phyloP scores from a whole-genome alignment of 2,888 invertebrate genomes.

The Lymantria monacha region DNA sequence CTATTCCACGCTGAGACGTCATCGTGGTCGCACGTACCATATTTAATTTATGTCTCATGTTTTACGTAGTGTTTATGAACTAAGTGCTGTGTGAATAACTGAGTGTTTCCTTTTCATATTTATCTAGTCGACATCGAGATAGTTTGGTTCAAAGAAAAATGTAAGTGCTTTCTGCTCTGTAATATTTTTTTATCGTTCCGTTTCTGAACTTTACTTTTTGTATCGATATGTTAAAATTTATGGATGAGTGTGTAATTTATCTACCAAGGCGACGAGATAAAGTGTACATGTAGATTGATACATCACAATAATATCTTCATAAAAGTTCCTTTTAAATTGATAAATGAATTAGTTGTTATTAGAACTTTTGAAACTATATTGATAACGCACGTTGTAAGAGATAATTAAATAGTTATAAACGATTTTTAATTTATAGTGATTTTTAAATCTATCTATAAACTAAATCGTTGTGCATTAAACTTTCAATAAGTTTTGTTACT shows the following conservation, averaged over 20 bases:
- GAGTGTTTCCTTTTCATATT: slow-evolving; percentile 44
- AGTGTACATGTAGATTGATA: neutral
- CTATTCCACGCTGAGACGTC: slow-evolving; percentile 69
- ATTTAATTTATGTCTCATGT: slow-evolving; percentile 36
- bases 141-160: slow-evolving; percentile 18
- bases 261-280: slow-evolving; percentile 20
- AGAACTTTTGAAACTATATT: neutral
- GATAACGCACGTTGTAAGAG: slow-evolving; percentile 16
- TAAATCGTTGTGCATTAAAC: neutral
- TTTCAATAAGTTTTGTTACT: slow-evolving; percentile 35
- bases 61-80: slow-evolving; percentile 55
- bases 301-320: slow-evolving; percentile 2
- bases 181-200: slow-evolving; percentile 10
- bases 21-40: slow-evolving; percentile 48
- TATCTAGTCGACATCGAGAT: slow-evolving; percentile 27
- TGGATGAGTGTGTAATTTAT: slow-evolving; percentile 18
- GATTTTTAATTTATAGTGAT: too few species aligned
- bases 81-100: slow-evolving; percentile 64
- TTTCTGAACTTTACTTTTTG: slow-evolving; percentile 13
- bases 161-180: slow-evolving; percentile 28
- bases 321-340: slow-evolving; percentile 24
- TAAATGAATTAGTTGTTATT: slow-evolving; percentile 7
- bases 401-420: neutral
- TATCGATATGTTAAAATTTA: slow-evolving; percentile 11
- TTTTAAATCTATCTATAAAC: too few species aligned